phyloP scores from a whole-genome alignment of 2,113 vertebrate species.

The Cyphomyrus discorhynchus region DNA sequence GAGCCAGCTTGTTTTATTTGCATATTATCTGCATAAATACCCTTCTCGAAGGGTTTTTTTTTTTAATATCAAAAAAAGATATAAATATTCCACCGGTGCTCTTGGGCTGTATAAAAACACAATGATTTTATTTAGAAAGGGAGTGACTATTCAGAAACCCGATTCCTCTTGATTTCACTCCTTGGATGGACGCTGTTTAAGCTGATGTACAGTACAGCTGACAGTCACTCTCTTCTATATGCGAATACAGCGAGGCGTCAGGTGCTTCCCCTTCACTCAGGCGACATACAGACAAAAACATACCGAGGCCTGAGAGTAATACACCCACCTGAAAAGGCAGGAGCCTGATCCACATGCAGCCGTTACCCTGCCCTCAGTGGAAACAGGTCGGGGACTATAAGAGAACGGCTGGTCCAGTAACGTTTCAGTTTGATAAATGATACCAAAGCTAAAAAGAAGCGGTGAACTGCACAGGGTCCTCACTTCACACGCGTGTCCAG shows the following conservation, averaged over 20 bases:
- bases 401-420: background rate
- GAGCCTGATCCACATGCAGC: background rate
- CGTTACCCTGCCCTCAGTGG: background rate
- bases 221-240: background rate
- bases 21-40: background rate
- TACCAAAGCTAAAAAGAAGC: background rate
- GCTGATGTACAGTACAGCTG: background rate
- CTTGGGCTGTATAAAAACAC: background rate
- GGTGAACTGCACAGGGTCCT: background rate
- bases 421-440: background rate
- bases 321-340: background rate
- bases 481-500: background rate
- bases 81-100: background rate
- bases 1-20: background rate
- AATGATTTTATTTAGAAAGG: background rate
- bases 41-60: background rate
- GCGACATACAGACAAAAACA: background rate
- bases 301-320: background rate
- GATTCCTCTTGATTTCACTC: background rate
- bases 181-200: background rate
- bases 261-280: background rate
- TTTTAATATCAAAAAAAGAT: background rate
- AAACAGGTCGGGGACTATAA: background rate
- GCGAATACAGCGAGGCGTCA: background rate
- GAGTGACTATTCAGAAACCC: background rate